Conservation (phyloP, 2,888 invertebrate genomes). For the Chymomyza fuscimana region DNA sequence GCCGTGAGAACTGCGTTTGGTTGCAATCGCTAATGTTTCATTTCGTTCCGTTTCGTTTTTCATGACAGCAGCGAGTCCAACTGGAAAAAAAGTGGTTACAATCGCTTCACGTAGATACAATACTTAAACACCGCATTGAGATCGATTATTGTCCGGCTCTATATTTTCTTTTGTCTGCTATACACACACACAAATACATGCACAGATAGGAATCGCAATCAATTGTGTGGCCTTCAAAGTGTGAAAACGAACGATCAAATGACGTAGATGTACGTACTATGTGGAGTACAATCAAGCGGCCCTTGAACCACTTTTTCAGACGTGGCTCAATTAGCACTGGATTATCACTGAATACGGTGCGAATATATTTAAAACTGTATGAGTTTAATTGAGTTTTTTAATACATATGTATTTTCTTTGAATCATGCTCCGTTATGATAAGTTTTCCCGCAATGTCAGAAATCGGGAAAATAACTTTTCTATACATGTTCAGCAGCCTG, state of each 20-base stretch:
- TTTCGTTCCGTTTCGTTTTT: conserved; percentile 35
- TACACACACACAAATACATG: background rate
- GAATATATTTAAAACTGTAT: background rate
- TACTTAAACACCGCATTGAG: conserved; percentile 28
- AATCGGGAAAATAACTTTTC: background rate
- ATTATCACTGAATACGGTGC: background rate
- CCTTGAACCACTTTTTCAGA: conserved; percentile 30
- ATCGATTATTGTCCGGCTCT: conserved; percentile 47
- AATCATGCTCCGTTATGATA: no score
- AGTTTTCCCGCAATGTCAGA: background rate
- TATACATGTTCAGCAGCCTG: background rate
- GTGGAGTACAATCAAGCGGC: conserved; percentile 18
- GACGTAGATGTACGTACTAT: conserved; percentile 10
- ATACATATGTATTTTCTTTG: background rate
- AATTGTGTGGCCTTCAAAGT: conserved; percentile 62
- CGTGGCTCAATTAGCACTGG: conserved; percentile 39
- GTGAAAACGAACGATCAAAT: conserved; percentile 49
- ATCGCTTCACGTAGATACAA: conserved; percentile 29
- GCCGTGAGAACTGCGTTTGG: conserved; percentile 66
- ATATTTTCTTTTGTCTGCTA: conserved; percentile 21
- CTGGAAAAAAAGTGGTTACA: background rate
- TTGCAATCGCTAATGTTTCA: conserved; percentile 58
- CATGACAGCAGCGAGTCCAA: conserved; percentile 24
- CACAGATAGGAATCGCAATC: conserved; percentile 38
- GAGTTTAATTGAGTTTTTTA: background rate